Evolutionary conservation across 1,140 invertebrate genomes (phyloP).

Genomic region (Babylonia areolata): DNA sequence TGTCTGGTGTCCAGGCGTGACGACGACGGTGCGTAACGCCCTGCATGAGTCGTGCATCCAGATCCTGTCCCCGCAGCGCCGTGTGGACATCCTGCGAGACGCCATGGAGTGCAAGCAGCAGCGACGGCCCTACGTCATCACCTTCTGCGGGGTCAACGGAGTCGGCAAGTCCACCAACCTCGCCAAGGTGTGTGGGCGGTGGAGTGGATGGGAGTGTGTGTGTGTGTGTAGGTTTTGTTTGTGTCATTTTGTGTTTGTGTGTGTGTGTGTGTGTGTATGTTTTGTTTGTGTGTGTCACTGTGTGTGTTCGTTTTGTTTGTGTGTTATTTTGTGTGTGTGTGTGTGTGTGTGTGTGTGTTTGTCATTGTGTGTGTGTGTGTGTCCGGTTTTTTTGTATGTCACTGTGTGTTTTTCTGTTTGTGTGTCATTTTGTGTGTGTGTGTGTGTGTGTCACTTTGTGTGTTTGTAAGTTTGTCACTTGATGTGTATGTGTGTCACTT

Average conservation of each 20-base stretch:
- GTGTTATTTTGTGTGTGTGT: too few relatives aligned
- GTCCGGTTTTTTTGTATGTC: too few relatives aligned
- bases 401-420: too few relatives aligned
- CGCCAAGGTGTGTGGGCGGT: conserved; percentile 83
- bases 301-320: too few relatives aligned
- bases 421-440: too few relatives aligned
- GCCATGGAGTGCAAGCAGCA: conserved; percentile 90
- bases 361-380: too few relatives aligned
- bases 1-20: conserved; percentile 80
- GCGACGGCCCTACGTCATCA: conserved; percentile 93
- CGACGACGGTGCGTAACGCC: conserved; percentile 85
- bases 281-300: conserved; percentile 78
- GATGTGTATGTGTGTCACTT: too few relatives aligned
- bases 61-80: conserved; percentile 94
- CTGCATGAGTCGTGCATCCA: conserved; percentile 83
- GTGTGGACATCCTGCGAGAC: conserved; percentile 97
- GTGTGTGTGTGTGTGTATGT: conserved; percentile 84
- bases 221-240: neutral
- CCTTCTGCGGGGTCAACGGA: conserved; percentile 99
- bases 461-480: too few relatives aligned
- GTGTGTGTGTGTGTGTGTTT: too few relatives aligned
- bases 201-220: neutral
- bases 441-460: too few relatives aligned
- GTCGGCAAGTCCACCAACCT: conserved; percentile 99
- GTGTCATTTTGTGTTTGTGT: conserved; percentile 1